Evolutionary conservation across 2,797 vertebrate genomes (phyloP), one percentile per base, ranked within the genome.

Genomic region (Eutrigla gurnardus): DNA sequence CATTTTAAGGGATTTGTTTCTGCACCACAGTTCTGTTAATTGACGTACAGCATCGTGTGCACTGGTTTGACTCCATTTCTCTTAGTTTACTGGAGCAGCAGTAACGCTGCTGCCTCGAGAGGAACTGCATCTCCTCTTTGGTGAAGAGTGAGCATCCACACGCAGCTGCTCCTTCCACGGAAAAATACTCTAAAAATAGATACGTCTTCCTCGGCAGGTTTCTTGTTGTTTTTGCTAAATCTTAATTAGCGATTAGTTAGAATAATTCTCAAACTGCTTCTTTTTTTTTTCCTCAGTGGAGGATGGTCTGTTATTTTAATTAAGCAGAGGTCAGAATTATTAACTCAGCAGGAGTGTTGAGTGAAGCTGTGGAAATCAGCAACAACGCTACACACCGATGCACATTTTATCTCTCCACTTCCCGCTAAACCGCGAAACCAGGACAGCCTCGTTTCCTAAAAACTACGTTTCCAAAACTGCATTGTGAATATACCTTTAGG

Each of bases 241-340:
- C 92, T 92, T 94, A 94, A 94, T 94, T 93, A 93, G 88, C 58
- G 88, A 93, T 93, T 93, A 93, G 88, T 94, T 86, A n/a, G 86
- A 93, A 94, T 93, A 88, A 94, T 93, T 93, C 90, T 94, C 80
- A 89, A 91, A 92, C 84, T 89, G 86, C 64, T 80, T 81, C 58
- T 81, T 89, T 83, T 85, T 83, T 78, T 75, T 76, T 65, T 71
- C 49, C 91, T 93, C 90, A 82, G 89, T 83, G 87, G 92, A 91
- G 91, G 88, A 91, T 89, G 86, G 90, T 88, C 87, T 93, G 92
- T 92, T 95, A 93, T 94, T 95, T 95, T 95, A 95, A 95, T 95
- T 95, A 95, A 94, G 91, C 87, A 87, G 87, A 91, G 94, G 95
- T 95, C 95, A 94, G 90, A 93, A 93, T 93, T 94, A 93, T 94